phyloP scores from a whole-genome alignment of 1,140 invertebrate species.

The Tribolium madens region DNA sequence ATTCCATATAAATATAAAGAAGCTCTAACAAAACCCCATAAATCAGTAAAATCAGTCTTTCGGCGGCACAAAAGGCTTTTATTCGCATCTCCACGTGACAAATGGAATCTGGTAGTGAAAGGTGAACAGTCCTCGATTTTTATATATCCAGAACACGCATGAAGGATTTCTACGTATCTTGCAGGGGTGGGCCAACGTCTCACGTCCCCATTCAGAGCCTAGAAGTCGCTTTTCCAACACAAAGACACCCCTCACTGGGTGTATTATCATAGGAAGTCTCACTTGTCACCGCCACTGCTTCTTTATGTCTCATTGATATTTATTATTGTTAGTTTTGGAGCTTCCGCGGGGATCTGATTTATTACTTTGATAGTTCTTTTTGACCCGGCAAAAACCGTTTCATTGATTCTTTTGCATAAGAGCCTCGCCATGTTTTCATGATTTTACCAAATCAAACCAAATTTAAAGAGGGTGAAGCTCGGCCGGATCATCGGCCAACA shows the following conservation, averaged over 20 bases:
- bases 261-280: conserved; percentile 54
- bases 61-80: conserved; percentile 52
- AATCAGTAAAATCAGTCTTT: conserved; percentile 56
- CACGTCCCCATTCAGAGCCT: conserved; percentile 50
- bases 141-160: conserved; percentile 59
- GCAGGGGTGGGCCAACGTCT: conserved; percentile 50
- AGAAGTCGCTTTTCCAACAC: conserved; percentile 54
- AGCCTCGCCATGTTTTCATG: conserved; percentile 24
- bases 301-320: conserved; percentile 54
- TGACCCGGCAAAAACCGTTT: neutral
- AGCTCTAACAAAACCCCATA: conserved; percentile 52
- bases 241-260: conserved; percentile 50
- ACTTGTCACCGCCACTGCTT: conserved; percentile 55
- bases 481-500: conserved; percentile 34
- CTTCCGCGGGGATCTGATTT: conserved; percentile 33
- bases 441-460: conserved; percentile 30
- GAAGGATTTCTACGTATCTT: conserved; percentile 48
- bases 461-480: conserved; percentile 36
- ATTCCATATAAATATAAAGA: conserved; percentile 53
- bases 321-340: conserved; percentile 49
- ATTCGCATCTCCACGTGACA: conserved; percentile 60
- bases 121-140: conserved; percentile 64
- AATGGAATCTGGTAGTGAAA: conserved; percentile 65
- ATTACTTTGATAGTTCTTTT: conserved; percentile 25
- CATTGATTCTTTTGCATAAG: neutral